Conservation (phyloP, 1,140 invertebrate genomes). For the Anagrus nilaparvatae region DNA sequence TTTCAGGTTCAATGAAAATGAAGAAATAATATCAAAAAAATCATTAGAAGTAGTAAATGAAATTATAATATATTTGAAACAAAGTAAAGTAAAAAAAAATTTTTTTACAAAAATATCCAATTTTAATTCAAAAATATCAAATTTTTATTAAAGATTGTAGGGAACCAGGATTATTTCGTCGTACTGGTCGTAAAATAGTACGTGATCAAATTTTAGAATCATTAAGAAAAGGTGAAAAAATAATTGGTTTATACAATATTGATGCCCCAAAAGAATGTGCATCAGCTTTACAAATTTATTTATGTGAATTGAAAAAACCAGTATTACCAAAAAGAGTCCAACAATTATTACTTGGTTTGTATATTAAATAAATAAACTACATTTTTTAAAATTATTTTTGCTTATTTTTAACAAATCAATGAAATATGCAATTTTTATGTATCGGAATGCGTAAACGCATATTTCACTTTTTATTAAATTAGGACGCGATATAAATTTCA, state of each 20-base stretch:
- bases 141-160: slow-evolving; percentile 21
- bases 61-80: slow-evolving; percentile 24
- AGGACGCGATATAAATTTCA: too few species aligned
- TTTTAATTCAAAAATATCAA: neutral
- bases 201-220: slow-evolving; percentile 22
- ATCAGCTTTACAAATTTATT: slow-evolving; percentile 35
- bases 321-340: slow-evolving; percentile 38
- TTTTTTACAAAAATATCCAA: neutral
- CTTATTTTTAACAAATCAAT: too few species aligned
- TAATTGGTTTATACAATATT: slow-evolving; percentile 18
- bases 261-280: slow-evolving; percentile 29
- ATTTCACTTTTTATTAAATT: too few species aligned
- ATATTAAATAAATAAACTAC: neutral
- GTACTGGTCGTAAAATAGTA: slow-evolving; percentile 20
- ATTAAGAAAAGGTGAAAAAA: slow-evolving; percentile 24
- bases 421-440: too few species aligned
- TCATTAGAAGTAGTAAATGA: slow-evolving; percentile 25
- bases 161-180: slow-evolving; percentile 27
- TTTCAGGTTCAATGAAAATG: slow-evolving; percentile 17
- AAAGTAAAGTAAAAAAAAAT: slow-evolving; percentile 19
- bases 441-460: too few species aligned
- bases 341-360: slow-evolving; percentile 36
- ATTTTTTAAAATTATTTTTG: neutral
- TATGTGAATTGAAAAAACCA: slow-evolving; percentile 34
- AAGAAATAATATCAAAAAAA: slow-evolving; percentile 30